Evolutionary conservation across 2,797 vertebrate genomes (phyloP).

Genomic region (Acipenser transmontanus): DNA sequence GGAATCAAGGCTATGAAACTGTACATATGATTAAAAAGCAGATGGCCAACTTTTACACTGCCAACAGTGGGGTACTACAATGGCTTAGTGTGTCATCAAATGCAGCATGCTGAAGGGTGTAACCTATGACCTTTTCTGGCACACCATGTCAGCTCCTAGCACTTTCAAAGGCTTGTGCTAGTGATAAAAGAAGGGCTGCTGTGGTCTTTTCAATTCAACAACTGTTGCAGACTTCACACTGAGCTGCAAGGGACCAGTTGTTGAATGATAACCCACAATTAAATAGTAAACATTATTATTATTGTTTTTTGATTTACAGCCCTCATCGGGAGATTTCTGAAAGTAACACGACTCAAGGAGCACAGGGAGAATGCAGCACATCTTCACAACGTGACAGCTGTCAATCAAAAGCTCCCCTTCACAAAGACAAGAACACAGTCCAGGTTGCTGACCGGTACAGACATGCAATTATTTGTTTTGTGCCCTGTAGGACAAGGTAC

Average conservation of each 20-base stretch:
- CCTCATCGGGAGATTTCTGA: background rate
- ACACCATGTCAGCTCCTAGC: too few species aligned
- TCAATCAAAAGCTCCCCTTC: background rate
- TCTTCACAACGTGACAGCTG: background rate
- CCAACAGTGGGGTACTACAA: background rate
- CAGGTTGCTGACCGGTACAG: background rate
- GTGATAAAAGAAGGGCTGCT: background rate
- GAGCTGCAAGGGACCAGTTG: too few species aligned
- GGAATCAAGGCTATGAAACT: too few species aligned
- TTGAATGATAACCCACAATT: too few species aligned
- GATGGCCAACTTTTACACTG: too few species aligned
- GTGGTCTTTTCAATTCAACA: background rate
- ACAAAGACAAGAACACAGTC: background rate
- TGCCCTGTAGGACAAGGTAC: too few species aligned
- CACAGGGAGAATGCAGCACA: background rate
- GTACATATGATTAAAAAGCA: too few species aligned
- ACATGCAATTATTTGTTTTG: too few species aligned
- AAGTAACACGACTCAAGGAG: background rate
- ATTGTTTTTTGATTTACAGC: background rate
- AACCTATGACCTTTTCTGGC: background rate
- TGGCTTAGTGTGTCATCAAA: background rate
- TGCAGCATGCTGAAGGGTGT: background rate
- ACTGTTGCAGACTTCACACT: background rate
- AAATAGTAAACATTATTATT: background rate
- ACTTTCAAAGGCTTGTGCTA: too few species aligned